Evolutionary conservation across 1,140 invertebrate species (phyloP).

Genomic region (Penaeus indicus): DNA sequence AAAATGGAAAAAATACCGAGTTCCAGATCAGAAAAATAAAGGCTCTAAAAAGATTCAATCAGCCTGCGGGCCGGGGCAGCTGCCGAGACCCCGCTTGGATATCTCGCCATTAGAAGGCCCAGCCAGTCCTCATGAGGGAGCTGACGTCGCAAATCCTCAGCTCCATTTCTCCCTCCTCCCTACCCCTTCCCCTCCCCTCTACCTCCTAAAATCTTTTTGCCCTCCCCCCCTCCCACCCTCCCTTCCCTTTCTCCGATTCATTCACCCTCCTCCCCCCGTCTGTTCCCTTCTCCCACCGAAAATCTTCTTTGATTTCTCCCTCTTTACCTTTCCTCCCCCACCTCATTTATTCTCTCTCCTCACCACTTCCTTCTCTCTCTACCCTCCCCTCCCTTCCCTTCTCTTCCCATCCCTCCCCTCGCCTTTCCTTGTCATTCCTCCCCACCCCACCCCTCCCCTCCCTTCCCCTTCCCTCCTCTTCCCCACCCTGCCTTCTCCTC

Average conservation of each 20-base stretch:
- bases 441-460: not conserved
- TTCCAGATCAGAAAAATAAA: not conserved
- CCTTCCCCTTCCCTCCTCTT: too few relatives aligned
- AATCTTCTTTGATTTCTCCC: not conserved
- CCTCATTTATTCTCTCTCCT: not conserved
- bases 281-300: not conserved
- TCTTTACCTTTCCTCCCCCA: not conserved
- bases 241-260: not conserved
- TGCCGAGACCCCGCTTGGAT: not conserved
- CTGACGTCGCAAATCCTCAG: not conserved
- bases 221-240: not conserved
- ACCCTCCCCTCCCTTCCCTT: not conserved
- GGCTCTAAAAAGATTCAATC: not conserved
- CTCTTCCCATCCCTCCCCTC: not conserved
- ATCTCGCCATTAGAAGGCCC: slow-evolving; percentile 29
- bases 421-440: too few relatives aligned
- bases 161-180: not conserved
- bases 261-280: not conserved
- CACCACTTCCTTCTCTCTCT: not conserved
- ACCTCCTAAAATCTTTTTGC: too few relatives aligned
- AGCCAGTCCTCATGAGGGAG: not conserved
- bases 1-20: not conserved
- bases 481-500: not conserved
- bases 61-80: not conserved
- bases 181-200: not conserved